phyloP scores from a whole-genome alignment of 2,113 vertebrate genomes.

The Pyxicephalus adspersus region DNA sequence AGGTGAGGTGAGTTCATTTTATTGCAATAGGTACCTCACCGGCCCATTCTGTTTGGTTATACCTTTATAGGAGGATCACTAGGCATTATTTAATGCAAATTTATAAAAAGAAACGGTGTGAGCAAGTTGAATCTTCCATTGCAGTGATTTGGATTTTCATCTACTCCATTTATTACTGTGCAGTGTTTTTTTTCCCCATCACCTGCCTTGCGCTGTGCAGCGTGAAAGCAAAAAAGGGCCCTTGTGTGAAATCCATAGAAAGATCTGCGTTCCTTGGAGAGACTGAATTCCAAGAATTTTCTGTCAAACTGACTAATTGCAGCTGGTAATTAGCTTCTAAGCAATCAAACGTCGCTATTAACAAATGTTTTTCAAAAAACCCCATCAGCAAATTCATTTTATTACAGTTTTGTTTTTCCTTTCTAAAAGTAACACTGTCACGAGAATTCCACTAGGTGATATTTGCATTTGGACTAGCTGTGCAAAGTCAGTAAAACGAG shows the following conservation, averaged over 20 bases:
- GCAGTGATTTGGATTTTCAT: too few relatives aligned
- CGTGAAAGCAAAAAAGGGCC: not conserved
- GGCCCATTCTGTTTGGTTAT: too few relatives aligned
- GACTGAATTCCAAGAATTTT: slow-evolving; percentile 26
- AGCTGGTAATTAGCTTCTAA: slow-evolving; percentile 22
- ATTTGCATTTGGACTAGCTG: too few relatives aligned
- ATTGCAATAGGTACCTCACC: too few relatives aligned
- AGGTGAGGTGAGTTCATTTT: too few relatives aligned
- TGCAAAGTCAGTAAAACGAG: too few relatives aligned
- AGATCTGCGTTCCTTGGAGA: not conserved
- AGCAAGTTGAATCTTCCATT: too few relatives aligned
- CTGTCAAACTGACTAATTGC: slow-evolving; percentile 28
- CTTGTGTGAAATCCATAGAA: slow-evolving; percentile 7
- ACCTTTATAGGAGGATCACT: too few relatives aligned
- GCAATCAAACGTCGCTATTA: slow-evolving; percentile 28
- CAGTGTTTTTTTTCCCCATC: not conserved
- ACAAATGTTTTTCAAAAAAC: not conserved
- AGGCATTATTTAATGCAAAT: too few relatives aligned
- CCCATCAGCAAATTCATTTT: slow-evolving; percentile 34
- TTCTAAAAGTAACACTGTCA: not conserved
- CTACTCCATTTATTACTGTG: too few relatives aligned
- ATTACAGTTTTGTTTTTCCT: not conserved
- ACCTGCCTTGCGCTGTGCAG: not conserved
- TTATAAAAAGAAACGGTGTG: too few relatives aligned
- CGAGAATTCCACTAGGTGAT: too few relatives aligned